Conservation (phyloP, 1,140 invertebrate species). For the Calosoma granatense region DNA sequence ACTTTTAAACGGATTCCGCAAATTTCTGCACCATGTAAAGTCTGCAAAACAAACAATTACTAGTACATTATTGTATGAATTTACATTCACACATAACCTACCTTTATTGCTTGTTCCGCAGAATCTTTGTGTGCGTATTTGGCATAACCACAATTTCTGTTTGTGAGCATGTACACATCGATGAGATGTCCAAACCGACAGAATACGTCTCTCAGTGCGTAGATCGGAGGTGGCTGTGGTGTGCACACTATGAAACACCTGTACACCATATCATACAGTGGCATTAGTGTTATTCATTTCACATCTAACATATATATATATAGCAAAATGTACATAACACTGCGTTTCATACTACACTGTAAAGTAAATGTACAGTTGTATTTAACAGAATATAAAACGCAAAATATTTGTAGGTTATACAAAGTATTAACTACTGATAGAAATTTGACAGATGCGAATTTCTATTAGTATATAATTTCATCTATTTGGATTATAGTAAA, state of each 20-base stretch:
- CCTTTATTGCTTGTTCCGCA: conserved; percentile 68
- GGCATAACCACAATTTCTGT: conserved; percentile 86
- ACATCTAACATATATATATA: too few relatives aligned
- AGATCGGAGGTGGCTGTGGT: conserved; percentile 65
- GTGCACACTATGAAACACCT: conserved; percentile 70
- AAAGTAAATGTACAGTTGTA: too few relatives aligned
- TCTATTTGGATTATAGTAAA: too few relatives aligned
- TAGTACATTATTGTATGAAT: background rate
- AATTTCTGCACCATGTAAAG: conserved; percentile 72
- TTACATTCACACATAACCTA: conserved; percentile 23
- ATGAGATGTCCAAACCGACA: conserved; percentile 88
- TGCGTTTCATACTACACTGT: too few relatives aligned
- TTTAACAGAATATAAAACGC: too few relatives aligned
- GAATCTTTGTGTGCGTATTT: conserved; percentile 72
- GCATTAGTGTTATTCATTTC: too few relatives aligned
- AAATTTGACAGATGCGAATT: too few relatives aligned
- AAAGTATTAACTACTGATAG: too few relatives aligned
- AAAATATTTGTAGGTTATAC: too few relatives aligned
- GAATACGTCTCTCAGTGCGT: conserved; percentile 79
- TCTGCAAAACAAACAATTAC: conserved; percentile 31
- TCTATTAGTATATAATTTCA: too few relatives aligned
- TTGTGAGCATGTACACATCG: conserved; percentile 78
- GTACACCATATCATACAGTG: conserved; percentile 14
- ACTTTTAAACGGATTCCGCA: conserved; percentile 77
- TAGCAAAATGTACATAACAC: background rate